Evolutionary conservation across 37 sponge, comb jelly and placozoan genomes (phyloP), one percentile per base, ranked within the genome.

Genomic region (Petrosia ficiformis): DNA sequence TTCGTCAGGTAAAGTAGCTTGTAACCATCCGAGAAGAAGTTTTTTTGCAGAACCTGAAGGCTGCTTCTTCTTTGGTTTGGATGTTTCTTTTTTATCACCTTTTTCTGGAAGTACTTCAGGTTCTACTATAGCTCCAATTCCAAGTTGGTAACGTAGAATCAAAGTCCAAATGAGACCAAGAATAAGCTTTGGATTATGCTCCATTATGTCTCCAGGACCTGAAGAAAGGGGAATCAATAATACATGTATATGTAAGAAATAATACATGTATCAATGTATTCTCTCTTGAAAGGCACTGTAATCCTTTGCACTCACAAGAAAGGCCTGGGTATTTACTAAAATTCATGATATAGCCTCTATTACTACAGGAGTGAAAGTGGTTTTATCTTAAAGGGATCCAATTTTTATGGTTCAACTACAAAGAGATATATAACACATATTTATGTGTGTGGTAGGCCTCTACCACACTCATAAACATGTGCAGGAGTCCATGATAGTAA

Each of bases 111-210:
- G 6, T 4, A 66, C 63, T 10, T 64, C 52, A 16, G 44, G 35
- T 40, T 78, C 68, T 1, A 19, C 30, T 1, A 33, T 0, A 0
- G 3, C 44, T 4, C 34, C 58, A 11, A 33, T 28, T 32, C 64
- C 61, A 25, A 93, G 77, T 72, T 88, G 90, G 59, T 93, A 93
- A 41, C 67, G 79, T 39, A 76, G 78, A 31, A 93, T 93, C 26
- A 93, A 76, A 1, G 75, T 60, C 93, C 93, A 93, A 1, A 93
- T 32, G 43, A 93, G 72, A 21, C 89, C 93, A 0, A 93, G 71
- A 25, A 84, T 85, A 36, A 89, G 82, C 89, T 85, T 93, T 28
- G 70, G 65, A 65, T 85, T 89, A 29, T 68, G 65, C 42, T 85
- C 57, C 29, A 59, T 40, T 11, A 93, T 70, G 39, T 93, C 93